phyloP scores from a whole-genome alignment of 2,888 invertebrate species.

The Lepidocyrtoides sp. region DNA sequence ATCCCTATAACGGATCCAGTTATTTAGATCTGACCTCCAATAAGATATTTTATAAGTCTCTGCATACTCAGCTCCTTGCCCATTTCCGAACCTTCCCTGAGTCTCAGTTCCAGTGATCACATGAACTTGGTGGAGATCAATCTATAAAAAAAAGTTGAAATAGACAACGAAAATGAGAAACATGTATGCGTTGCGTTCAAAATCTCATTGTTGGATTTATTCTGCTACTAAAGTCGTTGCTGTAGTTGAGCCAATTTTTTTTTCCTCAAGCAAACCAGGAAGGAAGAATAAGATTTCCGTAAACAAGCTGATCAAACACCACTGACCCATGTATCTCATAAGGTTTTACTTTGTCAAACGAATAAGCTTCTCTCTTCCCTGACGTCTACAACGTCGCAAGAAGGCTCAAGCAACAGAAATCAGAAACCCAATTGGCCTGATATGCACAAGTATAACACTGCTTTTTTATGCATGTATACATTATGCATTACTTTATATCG shows the following conservation, averaged over 20 bases:
- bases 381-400: slow-evolving; percentile 11
- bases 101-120: slow-evolving; percentile 93
- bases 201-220: not conserved
- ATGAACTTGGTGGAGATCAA: slow-evolving; percentile 92
- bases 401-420: slow-evolving; percentile 34
- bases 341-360: slow-evolving; percentile 31
- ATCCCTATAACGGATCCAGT: slow-evolving; percentile 94
- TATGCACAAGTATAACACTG: not conserved
- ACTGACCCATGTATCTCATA: slow-evolving; percentile 35
- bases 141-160: slow-evolving; percentile 87
- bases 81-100: slow-evolving; percentile 97
- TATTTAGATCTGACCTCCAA: slow-evolving; percentile 93
- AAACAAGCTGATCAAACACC: slow-evolving; percentile 55
- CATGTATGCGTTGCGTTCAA: not conserved
- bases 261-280: slow-evolving; percentile 22
- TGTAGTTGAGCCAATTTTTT: not conserved
- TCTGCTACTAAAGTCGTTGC: not conserved
- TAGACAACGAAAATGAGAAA: slow-evolving; percentile 26
- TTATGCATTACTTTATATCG: not conserved
- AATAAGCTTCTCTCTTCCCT: slow-evolving; percentile 21
- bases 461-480: not conserved
- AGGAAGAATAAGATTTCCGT: slow-evolving; percentile 26
- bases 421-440: not conserved
- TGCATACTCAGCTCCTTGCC: slow-evolving; percentile 95
- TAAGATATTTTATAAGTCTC: slow-evolving; percentile 95